A percentile compares a stretch with the other conserved stretches of the same genome.
Conservation (phyloP, 2,797 vertebrate genomes). For the Percopsis omiscomaycus region DNA sequence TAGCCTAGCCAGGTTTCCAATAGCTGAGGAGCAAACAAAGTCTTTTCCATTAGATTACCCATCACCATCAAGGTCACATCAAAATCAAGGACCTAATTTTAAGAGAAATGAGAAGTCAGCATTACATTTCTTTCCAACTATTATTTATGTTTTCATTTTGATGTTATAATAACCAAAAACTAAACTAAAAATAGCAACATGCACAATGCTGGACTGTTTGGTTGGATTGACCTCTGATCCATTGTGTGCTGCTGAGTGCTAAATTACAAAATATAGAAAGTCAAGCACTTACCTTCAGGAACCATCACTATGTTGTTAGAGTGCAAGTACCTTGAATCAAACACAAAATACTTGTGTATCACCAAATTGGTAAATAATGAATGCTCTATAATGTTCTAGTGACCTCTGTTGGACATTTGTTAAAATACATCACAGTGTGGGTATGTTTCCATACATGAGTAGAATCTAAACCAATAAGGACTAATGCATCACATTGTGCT, state of each 20-base stretch:
- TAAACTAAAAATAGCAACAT: neutral
- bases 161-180: neutral
- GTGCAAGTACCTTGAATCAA: constrained; percentile 86
- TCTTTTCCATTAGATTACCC: neutral
- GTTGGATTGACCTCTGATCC: too few species aligned
- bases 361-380: neutral
- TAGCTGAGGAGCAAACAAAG: constrained; percentile 76
- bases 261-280: neutral
- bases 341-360: neutral
- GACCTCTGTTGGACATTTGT: constrained; percentile 50
- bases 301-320: constrained; percentile 96
- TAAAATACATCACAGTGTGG: constrained; percentile 1
- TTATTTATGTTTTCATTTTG: too few species aligned
- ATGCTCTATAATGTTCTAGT: constrained; percentile 16
- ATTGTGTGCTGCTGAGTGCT: too few species aligned
- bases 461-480: too few species aligned
- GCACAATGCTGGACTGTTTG: neutral
- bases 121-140: too few species aligned
- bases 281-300: constrained; percentile 87
- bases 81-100: neutral
- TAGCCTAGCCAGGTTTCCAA: constrained; percentile 89
- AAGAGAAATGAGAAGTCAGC: neutral
- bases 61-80: too few species aligned
- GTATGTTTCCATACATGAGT: too few species aligned
- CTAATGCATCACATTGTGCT: too few species aligned